Percentiles rank a stretch among this genome's conserved stretches.
phyloP scores from a whole-genome alignment of 1,140 invertebrate species.

The Pogonus chalceus region DNA sequence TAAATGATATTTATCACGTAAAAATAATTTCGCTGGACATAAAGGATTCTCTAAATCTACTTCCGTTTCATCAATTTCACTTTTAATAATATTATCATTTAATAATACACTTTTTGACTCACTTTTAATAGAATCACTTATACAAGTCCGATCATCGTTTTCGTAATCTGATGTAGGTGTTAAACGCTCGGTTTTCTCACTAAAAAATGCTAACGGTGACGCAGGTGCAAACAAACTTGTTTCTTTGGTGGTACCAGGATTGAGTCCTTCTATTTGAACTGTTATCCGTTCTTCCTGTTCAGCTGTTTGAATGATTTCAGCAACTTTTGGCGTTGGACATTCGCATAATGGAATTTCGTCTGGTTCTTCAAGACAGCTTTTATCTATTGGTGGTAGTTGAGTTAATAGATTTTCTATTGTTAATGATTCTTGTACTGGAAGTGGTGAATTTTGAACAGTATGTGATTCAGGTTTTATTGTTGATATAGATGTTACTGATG shows the following conservation, averaged over 20 bases:
- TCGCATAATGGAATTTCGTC: constrained; percentile 17
- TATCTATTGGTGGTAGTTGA: constrained; percentile 28
- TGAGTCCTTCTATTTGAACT: not conserved
- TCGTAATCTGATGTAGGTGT: not conserved
- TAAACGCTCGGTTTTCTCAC: not conserved
- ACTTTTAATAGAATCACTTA: too few species aligned
- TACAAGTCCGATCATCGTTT: not conserved
- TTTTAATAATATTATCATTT: too few species aligned
- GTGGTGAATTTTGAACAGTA: not conserved
- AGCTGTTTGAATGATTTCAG: not conserved
- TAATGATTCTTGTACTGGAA: constrained; percentile 6
- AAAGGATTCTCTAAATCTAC: not conserved
- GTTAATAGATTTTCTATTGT: constrained; percentile 28
- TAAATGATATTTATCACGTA: constrained; percentile 24
- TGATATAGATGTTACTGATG: not conserved
- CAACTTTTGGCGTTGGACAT: constrained; percentile 14
- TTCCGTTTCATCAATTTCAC: not conserved
- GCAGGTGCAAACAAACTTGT: not conserved
- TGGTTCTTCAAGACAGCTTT: not conserved
- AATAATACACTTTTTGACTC: too few species aligned
- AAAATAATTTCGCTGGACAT: constrained; percentile 25
- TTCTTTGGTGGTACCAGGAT: not conserved
- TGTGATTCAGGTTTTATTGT: not conserved
- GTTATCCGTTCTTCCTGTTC: not conserved
- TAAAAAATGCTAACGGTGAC: not conserved